Base-by-base conservation (phyloP, 1,140 invertebrate genomes). In the Aphelenchoides besseyi region DNA sequence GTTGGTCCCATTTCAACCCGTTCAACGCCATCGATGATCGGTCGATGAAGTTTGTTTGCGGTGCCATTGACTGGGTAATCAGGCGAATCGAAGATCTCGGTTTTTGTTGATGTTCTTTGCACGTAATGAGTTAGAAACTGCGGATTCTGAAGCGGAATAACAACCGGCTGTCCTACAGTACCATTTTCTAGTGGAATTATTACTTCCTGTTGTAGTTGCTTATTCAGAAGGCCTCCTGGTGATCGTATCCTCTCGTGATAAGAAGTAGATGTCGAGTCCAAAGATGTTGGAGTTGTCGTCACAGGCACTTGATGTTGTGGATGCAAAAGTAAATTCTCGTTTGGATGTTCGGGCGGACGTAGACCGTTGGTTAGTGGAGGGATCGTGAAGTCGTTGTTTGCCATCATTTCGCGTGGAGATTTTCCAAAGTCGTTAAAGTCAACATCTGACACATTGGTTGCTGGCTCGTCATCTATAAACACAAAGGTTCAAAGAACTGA, bases 391-490 rank as follows among this genome's bases (percentile, higher is more conserved):
- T 59, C 55, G 55, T 12, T 33, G 55, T 59, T 18, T 5, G 37
- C 5, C 5, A 18, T 28, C 5, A 59, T 8, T 12, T 5, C 55
- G 18, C 23, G 55, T 33, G 55, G 55, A 8, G 55, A 59, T 33
- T 59, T 5, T 8, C 18, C 5, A 33, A 59, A 8, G 12, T 59
- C 55, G 55, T 33, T 59, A 33, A 59, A 59, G 41, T 48, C 41
- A 12, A 48, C 41, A 23, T 48, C 41, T 23, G 41, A 48, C 41
- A 23, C 41, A 23, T 23, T 48, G 12, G 41, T 48, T 23, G 12
- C 23, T 23, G 41, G 12, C 26, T 59, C 55, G 12, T 66, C 63
- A n/a, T 66, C 63, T 66, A 41, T n/a, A 66, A 29, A 53, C 63
- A 53, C 12, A 12, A n/a, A n/a, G 36, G 1, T 33, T 66, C 1